These are phyloP conservation scores for Smithornis capensis DNA, from an alignment of 2,113 vertebrate genomes.

Conservation along the genomic window DNA sequence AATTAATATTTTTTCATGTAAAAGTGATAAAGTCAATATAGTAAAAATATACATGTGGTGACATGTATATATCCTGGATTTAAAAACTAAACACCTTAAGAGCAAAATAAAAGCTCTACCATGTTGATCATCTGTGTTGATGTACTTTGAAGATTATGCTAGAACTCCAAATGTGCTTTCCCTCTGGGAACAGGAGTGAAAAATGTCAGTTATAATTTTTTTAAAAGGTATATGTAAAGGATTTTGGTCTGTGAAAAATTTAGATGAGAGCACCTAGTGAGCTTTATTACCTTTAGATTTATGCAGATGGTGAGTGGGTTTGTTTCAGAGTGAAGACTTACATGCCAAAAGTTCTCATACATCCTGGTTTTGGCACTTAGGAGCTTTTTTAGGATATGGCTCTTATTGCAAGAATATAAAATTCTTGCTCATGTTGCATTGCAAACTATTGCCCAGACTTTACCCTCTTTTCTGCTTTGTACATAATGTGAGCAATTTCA, in stretches of 20 bases:
- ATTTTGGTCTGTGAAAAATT: neutral
- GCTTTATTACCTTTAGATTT: slow-evolving; percentile 40
- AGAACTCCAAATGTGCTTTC: neutral
- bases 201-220: neutral
- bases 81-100: neutral
- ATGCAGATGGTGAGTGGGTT: slow-evolving; percentile 60
- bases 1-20: neutral
- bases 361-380: neutral
- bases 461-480: neutral
- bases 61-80: neutral
- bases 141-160: neutral
- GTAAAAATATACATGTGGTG: neutral
- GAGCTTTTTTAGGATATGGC: neutral
- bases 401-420: slow-evolving; percentile 3
- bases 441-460: neutral
- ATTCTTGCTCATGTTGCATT: neutral
- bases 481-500: neutral
- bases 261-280: slow-evolving; percentile 23
- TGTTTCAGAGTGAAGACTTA: slow-evolving; percentile 5
- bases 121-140: neutral
- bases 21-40: neutral
- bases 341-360: slow-evolving; percentile 12
- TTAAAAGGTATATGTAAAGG: neutral
- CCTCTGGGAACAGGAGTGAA: neutral
- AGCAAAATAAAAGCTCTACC: neutral